Evolutionary conservation across 2,797 vertebrate genomes (phyloP), one percentile per base, ranked within the genome.

Genomic region (Phrynocephalus guinanensis): DNA sequence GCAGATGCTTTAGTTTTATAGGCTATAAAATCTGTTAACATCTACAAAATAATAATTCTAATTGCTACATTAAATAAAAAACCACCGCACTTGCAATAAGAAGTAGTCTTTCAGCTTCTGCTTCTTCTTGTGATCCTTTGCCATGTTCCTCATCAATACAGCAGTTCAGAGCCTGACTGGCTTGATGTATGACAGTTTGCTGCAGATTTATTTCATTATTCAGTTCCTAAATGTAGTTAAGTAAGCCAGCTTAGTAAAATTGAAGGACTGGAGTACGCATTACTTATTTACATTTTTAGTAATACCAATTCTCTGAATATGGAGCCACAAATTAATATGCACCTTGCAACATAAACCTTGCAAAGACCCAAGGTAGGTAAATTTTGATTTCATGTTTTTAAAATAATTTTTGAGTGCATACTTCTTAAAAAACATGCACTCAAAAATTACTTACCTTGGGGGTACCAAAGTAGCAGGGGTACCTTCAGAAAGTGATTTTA

Each of bases 81-180:
- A 78, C 20, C 28, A 91, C 96, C 98, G 73, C 96, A 99, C 99
- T 98, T 91, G 99, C 98, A 80, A 99, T 96, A 56, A 99, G 96
- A 92, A 99, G 97, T 15, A 99, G 97, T 91, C 98, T 97, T 94
- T 99, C 98, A 0, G 98, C 99, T 89, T 99, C 99, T 0, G 98
- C 99, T 96, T 99, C 99, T 92, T 99, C 98, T 88, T 98, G 97
- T 0, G 98, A 98, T 5, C 99, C 99, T 94, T 98, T 99, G 3
- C 99, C 99, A 10, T 99, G 99, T 2, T 99, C 99, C 90, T 98
- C 98, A 82, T 99, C 99, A 2, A 98, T 97, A 93, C 99, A 99
- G 94, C 99, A 99, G 93, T 99, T 99, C 52, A 99, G 97, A 6
- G 99, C 99, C 96, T 99, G 99, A 90, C 99, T 99, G 88, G 99